Base-by-base conservation (phyloP, 2,797 vertebrate genomes). In the Otolemur crassicaudatus region DNA sequence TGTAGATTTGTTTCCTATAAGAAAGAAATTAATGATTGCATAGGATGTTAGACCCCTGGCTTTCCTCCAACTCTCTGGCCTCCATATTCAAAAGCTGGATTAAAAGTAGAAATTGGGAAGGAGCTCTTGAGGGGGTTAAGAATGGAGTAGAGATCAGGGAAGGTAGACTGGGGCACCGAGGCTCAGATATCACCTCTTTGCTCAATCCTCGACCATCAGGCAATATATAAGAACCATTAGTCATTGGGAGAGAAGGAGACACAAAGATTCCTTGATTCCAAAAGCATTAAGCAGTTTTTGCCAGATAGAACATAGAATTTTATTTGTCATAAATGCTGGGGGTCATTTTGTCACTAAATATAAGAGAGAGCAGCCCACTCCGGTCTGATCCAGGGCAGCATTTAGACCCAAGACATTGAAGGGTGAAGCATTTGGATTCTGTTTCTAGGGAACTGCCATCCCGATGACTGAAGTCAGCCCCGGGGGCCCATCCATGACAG, bases 1-100 rank as follows among this genome's bases (percentile, higher is more conserved):
- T 43, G 94, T 81, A 96, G 94, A 96, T 97, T 97, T 91, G 95
- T 97, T 97, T 95, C 94, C 94, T 93, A 72, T 96, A 97, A 96
- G 93, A 92, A 97, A 94, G 91, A 97, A 98, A 97, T 97, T 95
- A 97, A 98, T 46, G 61, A 56, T 91, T 82, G 17, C 85, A 73
- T 58, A 10, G 90, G 89, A 90, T 94, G 92, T 90, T 10, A 19
- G 98, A 97, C 53, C 85, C 69, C 90, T 96, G 95, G 93, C 93
- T 94, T 79, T 81, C 72, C 77, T 94, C 40, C 96, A 96, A 37
- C 56, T 90, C 97, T 96, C 43, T 65, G 60, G 87, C 20, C 20
- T 96, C 70, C n/a, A 1, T 16, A 40, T 92, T 84, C 92, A 90
- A 97, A 92, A 94, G 60, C 20, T 67, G 87, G 34, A 81, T 89